Percentiles rank a stretch among this genome's conserved stretches.
Evolutionary conservation across 2,888 invertebrate genomes (phyloP).

Genomic region (Drosophila austrosaltans): DNA sequence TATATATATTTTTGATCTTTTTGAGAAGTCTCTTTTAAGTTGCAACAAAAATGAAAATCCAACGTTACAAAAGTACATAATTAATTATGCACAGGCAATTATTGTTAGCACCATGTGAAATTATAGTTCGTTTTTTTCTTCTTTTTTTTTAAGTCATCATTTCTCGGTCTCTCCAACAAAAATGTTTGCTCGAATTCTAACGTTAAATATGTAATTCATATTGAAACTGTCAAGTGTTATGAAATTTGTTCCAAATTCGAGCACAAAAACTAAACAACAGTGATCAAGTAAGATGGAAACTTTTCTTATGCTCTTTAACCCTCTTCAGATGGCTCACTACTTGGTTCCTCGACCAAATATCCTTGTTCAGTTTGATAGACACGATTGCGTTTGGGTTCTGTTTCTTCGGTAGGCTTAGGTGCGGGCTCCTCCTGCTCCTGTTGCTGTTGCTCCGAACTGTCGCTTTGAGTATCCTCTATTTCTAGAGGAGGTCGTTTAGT

Average conservation of each 20-base stretch:
- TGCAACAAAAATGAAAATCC: conserved; percentile 17
- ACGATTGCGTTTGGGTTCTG: conserved; percentile 7
- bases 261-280: background rate
- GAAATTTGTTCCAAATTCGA: conserved; percentile 2
- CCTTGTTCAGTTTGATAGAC: conserved; percentile 68
- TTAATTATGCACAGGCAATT: conserved; percentile 12
- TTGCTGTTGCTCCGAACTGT: too few species aligned
- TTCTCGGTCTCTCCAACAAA: background rate
- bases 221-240: conserved; percentile 3
- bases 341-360: conserved; percentile 80
- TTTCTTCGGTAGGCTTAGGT: background rate
- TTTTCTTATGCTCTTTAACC: conserved; percentile 9
- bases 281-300: background rate
- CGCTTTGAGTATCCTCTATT: too few species aligned
- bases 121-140: background rate
- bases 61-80: conserved; percentile 11
- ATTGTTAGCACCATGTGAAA: conserved; percentile 3
- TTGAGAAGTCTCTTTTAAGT: conserved; percentile 15
- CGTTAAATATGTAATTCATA: background rate
- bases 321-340: conserved; percentile 59
- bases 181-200: conserved; percentile 6
- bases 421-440: too few species aligned
- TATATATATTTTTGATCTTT: background rate
- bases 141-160: background rate
- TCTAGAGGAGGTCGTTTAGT: too few species aligned